A percentile compares a stretch with the other conserved stretches of the same genome.
phyloP scores from a whole-genome alignment of 2,113 vertebrate genomes.

The Oceanites oceanicus region DNA sequence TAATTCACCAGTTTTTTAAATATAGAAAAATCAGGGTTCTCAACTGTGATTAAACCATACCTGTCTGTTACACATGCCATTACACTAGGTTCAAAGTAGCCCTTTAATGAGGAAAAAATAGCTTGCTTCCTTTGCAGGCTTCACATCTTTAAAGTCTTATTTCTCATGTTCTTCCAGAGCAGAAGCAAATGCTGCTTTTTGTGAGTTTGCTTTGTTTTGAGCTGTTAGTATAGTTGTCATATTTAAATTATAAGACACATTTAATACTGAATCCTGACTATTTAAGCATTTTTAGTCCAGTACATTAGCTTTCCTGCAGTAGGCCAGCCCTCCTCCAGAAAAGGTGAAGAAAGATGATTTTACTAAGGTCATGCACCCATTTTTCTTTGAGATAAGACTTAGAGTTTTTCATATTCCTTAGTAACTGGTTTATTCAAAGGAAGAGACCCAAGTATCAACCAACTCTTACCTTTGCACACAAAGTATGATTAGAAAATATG shows the following conservation, averaged over 20 bases:
- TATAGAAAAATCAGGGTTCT: background rate
- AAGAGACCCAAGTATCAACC: background rate
- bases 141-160: background rate
- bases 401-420: background rate
- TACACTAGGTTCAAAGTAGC: background rate
- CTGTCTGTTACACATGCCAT: background rate
- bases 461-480: background rate
- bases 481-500: background rate
- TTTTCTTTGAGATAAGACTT: background rate
- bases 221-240: background rate
- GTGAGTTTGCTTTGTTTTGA: background rate
- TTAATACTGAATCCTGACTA: background rate
- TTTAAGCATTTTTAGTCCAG: background rate
- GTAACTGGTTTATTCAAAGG: background rate
- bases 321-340: background rate
- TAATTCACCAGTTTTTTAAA: background rate
- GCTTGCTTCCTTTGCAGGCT: background rate
- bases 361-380: rapidly evolving
- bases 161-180: background rate
- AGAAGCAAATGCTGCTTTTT: background rate
- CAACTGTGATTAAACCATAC: background rate
- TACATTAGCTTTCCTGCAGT: background rate
- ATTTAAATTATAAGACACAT: background rate
- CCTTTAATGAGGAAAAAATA: background rate
- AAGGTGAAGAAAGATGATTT: background rate